Evolutionary conservation across 2,888 invertebrate species (phyloP).

Genomic region (Idaea dimidiata): DNA sequence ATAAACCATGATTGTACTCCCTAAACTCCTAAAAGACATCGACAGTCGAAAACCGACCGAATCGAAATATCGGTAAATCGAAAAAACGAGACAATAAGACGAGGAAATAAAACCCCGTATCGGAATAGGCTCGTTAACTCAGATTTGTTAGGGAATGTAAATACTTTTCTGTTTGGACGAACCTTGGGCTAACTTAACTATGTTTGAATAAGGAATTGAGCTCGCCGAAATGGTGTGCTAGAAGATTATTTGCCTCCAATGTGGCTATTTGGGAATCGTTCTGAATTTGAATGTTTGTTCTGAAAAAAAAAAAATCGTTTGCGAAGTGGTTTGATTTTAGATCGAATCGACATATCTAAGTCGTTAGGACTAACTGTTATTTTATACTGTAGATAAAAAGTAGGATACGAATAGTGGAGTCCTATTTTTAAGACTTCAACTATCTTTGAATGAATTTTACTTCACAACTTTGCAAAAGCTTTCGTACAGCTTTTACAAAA

Average conservation of each 20-base stretch:
- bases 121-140: constrained; percentile 53
- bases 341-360: not conserved
- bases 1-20: not conserved
- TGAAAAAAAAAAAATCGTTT: not conserved
- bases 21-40: not conserved
- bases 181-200: constrained; percentile 61
- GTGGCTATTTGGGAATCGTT: constrained; percentile 13
- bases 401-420: too few species aligned
- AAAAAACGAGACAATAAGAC: constrained; percentile 18
- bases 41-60: not conserved
- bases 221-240: constrained; percentile 38
- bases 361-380: too few species aligned
- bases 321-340: not conserved
- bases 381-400: too few species aligned
- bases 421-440: too few species aligned
- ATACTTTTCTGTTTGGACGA: constrained; percentile 52
- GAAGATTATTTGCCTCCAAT: constrained; percentile 34
- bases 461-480: too few species aligned
- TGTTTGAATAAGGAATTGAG: constrained; percentile 59
- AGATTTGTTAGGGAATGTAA: constrained; percentile 61
- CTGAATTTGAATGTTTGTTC: not conserved
- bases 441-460: too few species aligned
- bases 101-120: constrained; percentile 40
- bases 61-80: not conserved
- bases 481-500: too few species aligned